A percentile compares a stretch with the other conserved stretches of the same genome.
Conservation (phyloP, 2,113 vertebrate species). For the Ranitomeya variabilis region DNA sequence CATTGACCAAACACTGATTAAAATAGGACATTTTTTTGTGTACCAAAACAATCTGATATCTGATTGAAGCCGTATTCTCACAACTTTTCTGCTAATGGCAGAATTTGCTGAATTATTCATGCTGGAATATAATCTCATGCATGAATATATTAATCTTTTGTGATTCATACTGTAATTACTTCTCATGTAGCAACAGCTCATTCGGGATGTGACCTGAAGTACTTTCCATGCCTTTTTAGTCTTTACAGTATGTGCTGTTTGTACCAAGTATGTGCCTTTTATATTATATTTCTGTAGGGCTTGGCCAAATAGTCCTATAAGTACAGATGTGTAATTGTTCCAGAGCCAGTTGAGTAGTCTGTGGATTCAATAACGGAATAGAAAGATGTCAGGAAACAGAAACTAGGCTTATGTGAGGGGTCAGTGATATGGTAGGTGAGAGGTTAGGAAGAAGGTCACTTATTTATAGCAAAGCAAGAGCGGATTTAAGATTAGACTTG, state of each 20-base stretch:
- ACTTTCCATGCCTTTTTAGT: not conserved
- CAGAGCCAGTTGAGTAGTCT: not conserved
- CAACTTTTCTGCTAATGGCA: not conserved
- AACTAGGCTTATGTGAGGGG: not conserved
- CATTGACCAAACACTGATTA: too few species aligned
- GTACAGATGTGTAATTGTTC: not conserved
- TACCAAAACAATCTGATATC: too few species aligned
- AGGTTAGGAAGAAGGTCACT: not conserved
- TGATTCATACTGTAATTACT: not conserved
- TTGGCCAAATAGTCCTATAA: not conserved
- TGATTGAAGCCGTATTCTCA: not conserved
- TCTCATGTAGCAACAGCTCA: too few species aligned
- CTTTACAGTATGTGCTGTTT: not conserved
- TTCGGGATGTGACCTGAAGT: not conserved
- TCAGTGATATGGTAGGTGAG: not conserved
- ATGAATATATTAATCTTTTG: not conserved
- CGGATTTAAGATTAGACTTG: not conserved
- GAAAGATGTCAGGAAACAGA: not conserved
- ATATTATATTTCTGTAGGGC: not conserved
- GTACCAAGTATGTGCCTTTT: not conserved
- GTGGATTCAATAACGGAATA: not conserved
- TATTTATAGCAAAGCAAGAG: constrained; percentile 4
- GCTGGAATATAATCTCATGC: not conserved
- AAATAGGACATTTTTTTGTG: too few species aligned
- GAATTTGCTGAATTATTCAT: not conserved